Evolutionary conservation across 2,888 invertebrate genomes (phyloP), one percentile per base, ranked within the genome.

Genomic region (Prosopocoilus inquinatus): DNA sequence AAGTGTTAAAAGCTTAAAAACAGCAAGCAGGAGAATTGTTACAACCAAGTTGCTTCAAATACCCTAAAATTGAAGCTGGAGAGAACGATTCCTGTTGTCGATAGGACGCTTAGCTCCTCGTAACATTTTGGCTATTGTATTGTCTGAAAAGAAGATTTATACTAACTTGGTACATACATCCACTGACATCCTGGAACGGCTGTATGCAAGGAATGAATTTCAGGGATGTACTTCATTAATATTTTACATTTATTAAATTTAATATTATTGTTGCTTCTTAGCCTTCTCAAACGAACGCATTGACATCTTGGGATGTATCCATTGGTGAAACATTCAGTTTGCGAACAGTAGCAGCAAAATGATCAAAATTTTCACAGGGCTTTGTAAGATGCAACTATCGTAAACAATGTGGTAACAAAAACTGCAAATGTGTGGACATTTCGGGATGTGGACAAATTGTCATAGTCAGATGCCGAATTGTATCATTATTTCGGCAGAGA

Each of bases 111-210:
- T 48, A 48, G 9, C 48, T 48, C 20, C 20, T 20, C 20, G 20
- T 20, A 20, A 20, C 20, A 20, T 20, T 20, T 20, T 20, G 12
- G 34, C 15, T 36, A 0, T 47, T 16, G 28, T 46, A 28, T 55
- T 55, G 41, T 38, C 47, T 55, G 47, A 55, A 39, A 38, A 50
- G 50, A 46, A 46, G 36, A 55, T 38, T 46, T 47, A 32, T 55
- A 50, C 39, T 39, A 50, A 55, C 47, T 50, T 50, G 55, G 41
- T 34, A 50, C 41, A n/a, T n/a, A n/a, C n/a, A 41, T 28, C 47
- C 50, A 38, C 55, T 50, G 47, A 34, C 2, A 41, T 46, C 4
- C 47, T 55, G 13, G 50, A 32, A 45, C 49, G 45, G 28, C 45
- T 50, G 28, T 55, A 45, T 32, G 38, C 45, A 45, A 50, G 45